Percentiles rank a stretch among this genome's conserved stretches.
Conservation (phyloP, 1,140 invertebrate species). For the Ostrea edulis region DNA sequence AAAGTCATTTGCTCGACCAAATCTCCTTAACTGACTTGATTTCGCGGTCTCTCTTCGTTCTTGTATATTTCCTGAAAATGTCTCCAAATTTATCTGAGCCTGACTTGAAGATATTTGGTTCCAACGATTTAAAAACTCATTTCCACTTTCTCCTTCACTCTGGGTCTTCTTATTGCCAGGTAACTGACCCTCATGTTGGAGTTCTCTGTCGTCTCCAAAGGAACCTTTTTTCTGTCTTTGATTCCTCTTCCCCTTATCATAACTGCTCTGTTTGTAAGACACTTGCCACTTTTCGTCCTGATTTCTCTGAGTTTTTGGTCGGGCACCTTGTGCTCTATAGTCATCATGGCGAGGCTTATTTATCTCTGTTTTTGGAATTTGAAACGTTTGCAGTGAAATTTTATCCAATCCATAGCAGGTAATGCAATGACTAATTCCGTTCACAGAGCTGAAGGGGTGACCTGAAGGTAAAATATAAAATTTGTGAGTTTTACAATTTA, state of each 20-base stretch:
- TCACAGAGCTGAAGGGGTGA: conserved; percentile 3
- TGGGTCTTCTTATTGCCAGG: background rate
- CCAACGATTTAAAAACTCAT: too few species aligned
- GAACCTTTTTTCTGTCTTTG: conserved; percentile 82
- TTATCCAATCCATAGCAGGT: background rate
- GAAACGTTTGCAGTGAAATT: background rate
- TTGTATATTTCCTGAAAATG: too few species aligned
- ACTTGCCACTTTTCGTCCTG: background rate
- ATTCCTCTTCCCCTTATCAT: conserved; percentile 79
- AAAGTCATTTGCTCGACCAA: too few species aligned
- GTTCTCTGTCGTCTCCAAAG: background rate
- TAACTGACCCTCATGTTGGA: background rate
- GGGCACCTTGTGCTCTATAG: background rate
- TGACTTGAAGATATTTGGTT: too few species aligned
- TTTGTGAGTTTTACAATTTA: background rate
- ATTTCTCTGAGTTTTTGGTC: background rate
- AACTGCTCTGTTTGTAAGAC: background rate
- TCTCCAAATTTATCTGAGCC: too few species aligned
- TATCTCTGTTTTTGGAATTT: background rate
- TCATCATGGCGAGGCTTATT: background rate
- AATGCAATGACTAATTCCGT: background rate
- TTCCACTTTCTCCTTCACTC: too few species aligned
- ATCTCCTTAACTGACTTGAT: too few species aligned
- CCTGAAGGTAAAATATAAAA: background rate
- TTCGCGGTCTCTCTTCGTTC: too few species aligned